Percentiles rank a stretch among this genome's conserved stretches.
Conservation (phyloP, 1,140 invertebrate species). For the Drosophila bocqueti region DNA sequence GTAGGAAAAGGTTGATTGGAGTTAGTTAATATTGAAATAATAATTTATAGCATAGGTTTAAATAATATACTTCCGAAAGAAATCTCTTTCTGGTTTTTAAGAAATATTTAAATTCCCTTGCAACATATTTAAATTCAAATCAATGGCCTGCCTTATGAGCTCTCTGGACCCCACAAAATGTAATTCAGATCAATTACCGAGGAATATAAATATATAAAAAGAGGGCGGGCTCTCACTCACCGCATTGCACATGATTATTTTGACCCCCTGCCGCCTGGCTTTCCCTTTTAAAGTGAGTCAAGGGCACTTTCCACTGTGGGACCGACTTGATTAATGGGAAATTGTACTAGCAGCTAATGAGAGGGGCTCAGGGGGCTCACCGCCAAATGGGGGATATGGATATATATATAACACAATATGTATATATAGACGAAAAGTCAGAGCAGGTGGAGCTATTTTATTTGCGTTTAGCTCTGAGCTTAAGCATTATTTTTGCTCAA, state of each 20-base stretch:
- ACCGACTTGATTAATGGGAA: slow-evolving; percentile 56
- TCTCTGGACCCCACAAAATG: background rate
- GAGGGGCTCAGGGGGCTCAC: background rate
- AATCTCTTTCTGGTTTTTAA: too few relatives aligned
- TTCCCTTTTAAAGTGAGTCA: slow-evolving; percentile 53
- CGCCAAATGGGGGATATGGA: slow-evolving; percentile 1
- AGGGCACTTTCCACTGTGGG: slow-evolving; percentile 38
- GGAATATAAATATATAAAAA: background rate
- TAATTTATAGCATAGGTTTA: background rate
- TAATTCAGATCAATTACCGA: slow-evolving; percentile 13
- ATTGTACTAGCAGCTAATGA: slow-evolving; percentile 53
- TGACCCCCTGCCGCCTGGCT: slow-evolving; percentile 16
- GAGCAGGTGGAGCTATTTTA: slow-evolving; percentile 40
- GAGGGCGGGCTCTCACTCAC: too few relatives aligned
- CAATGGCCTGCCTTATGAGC: background rate
- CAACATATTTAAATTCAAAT: background rate
- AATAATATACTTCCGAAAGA: too few relatives aligned
- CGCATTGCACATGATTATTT: slow-evolving; percentile 25
- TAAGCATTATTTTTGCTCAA: slow-evolving; percentile 46
- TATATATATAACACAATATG: slow-evolving; percentile 3
- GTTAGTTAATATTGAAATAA: background rate
- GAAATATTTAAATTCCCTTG: background rate
- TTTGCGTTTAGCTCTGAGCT: slow-evolving; percentile 8
- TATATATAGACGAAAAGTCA: background rate
- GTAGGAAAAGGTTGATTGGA: too few relatives aligned